Percentiles rank a stretch among this genome's conserved stretches.
Evolutionary conservation across 2,113 vertebrate genomes (phyloP).

Genomic region (Tyrannus savana): DNA sequence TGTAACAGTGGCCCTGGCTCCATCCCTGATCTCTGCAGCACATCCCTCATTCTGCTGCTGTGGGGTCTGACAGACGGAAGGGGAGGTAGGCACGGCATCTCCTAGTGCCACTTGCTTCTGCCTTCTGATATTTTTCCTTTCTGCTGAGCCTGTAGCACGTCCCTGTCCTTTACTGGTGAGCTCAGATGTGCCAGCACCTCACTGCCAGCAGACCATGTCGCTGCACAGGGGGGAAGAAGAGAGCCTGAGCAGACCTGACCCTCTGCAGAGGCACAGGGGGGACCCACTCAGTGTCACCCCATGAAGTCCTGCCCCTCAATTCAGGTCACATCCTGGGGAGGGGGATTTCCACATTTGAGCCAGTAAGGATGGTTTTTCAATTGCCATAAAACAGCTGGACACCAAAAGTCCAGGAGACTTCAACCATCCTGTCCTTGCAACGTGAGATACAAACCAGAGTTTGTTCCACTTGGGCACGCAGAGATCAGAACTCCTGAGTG

Average conservation of each 20-base stretch:
- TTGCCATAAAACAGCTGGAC: neutral
- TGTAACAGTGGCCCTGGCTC: neutral
- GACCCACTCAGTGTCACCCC: rapidly evolving
- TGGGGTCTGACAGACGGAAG: neutral
- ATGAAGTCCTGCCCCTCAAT: neutral
- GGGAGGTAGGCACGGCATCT: neutral
- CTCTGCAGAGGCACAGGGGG: neutral
- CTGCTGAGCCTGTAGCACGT: neutral
- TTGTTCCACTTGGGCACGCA: neutral
- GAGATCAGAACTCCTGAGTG: neutral
- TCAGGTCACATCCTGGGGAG: neutral
- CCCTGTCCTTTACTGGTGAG: neutral
- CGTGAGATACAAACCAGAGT: neutral
- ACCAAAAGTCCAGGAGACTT: neutral
- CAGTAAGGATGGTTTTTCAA: neutral
- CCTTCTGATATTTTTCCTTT: neutral
- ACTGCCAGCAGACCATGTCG: no score
- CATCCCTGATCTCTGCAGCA: neutral
- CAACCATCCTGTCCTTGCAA: neutral
- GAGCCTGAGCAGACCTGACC: neutral
- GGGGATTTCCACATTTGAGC: neutral
- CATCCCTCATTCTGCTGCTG: neutral
- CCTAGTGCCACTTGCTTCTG: neutral
- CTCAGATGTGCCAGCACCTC: neutral
- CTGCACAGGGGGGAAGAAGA: neutral